phyloP scores from a whole-genome alignment of 1,140 invertebrate species.

The fruit fly (Drosophila melanogaster) region DNA sequence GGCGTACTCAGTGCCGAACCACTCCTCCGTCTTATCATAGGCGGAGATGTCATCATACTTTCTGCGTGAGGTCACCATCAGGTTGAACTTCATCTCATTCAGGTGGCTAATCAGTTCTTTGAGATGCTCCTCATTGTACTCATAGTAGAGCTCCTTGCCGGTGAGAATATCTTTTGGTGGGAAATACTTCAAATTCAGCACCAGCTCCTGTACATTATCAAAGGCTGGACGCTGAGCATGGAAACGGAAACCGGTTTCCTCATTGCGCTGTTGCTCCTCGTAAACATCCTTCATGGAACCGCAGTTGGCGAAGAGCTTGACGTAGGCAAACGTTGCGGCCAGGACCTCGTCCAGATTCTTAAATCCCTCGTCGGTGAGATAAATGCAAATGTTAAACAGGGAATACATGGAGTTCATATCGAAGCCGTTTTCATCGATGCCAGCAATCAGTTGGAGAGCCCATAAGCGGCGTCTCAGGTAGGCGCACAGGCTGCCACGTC shows the following conservation, averaged over 20 bases:
- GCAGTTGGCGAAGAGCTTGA: slow-evolving; percentile 88
- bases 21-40: slow-evolving; percentile 89
- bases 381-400: slow-evolving; percentile 90
- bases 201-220: slow-evolving; percentile 92
- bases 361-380: slow-evolving; percentile 92
- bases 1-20: slow-evolving; percentile 85
- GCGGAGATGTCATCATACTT: slow-evolving; percentile 85
- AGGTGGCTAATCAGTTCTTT: slow-evolving; percentile 88
- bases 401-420: slow-evolving; percentile 90
- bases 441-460: slow-evolving; percentile 92
- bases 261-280: slow-evolving; percentile 87
- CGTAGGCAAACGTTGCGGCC: slow-evolving; percentile 89
- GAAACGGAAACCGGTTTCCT: slow-evolving; percentile 90
- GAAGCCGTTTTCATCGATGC: slow-evolving; percentile 90
- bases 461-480: slow-evolving; percentile 93
- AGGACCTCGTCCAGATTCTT: slow-evolving; percentile 89
- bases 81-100: slow-evolving; percentile 90
- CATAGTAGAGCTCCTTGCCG: slow-evolving; percentile 90
- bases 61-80: slow-evolving; percentile 88
- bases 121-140: slow-evolving; percentile 91
- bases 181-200: slow-evolving; percentile 92
- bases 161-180: slow-evolving; percentile 91
- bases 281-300: slow-evolving; percentile 85
- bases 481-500: slow-evolving; percentile 93
- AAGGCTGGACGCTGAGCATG: slow-evolving; percentile 88